Conservation (phyloP, 1,140 invertebrate genomes). For the Hestina assimilis region DNA sequence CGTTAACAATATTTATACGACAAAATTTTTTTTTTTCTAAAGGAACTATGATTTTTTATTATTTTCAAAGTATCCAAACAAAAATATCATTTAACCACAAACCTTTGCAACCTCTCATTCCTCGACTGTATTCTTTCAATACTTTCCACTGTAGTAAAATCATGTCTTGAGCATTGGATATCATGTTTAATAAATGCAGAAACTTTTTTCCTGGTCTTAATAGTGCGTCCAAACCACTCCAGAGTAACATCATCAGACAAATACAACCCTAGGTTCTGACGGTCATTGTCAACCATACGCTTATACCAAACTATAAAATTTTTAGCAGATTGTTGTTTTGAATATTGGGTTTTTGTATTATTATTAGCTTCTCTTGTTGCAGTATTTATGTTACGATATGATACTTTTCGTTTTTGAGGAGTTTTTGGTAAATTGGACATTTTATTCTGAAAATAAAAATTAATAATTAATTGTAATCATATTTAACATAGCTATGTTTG, state of each 20-base stretch:
- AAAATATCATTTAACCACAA: constrained; percentile 22
- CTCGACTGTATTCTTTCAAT: constrained; percentile 59
- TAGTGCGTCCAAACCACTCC: constrained; percentile 80
- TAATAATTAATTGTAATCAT: too few relatives aligned
- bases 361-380: constrained; percentile 37
- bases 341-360: constrained; percentile 36
- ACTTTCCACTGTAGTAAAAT: constrained; percentile 60
- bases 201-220: constrained; percentile 76
- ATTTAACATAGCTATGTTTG: too few relatives aligned
- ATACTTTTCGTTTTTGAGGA: constrained; percentile 32
- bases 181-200: constrained; percentile 64
- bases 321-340: constrained; percentile 49
- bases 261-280: constrained; percentile 65
- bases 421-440: constrained; percentile 50
- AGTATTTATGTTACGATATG: constrained; percentile 23
- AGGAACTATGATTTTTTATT: too few relatives aligned
- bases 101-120: constrained; percentile 50
- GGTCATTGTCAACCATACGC: constrained; percentile 65
- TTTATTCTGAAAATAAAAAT: constrained; percentile 26
- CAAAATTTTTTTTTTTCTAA: too few relatives aligned
- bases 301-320: constrained; percentile 68
- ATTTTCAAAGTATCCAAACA: too few relatives aligned
- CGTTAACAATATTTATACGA: too few relatives aligned
- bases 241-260: constrained; percentile 76
- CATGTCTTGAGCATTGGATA: constrained; percentile 68